phyloP scores from a whole-genome alignment of 2,797 vertebrate species.

The Kryptopterus vitreolus region DNA sequence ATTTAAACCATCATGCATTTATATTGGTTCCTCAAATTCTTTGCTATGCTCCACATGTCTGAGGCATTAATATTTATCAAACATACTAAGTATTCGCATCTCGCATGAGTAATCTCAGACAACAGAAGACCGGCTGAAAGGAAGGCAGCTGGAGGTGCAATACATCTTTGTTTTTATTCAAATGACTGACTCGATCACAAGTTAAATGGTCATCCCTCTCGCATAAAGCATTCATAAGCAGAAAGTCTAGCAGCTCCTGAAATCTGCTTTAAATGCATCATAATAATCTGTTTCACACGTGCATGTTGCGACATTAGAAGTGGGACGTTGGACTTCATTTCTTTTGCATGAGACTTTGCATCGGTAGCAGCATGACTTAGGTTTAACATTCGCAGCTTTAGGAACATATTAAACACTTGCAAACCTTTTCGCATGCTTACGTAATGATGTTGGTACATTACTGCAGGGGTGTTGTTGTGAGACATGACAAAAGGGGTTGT shows the following conservation, averaged over 20 bases:
- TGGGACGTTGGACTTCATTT: constrained; percentile 8
- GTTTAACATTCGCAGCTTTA: not conserved
- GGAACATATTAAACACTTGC: constrained; percentile 14
- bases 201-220: constrained; percentile 25
- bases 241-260: constrained; percentile 16
- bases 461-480: not conserved
- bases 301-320: constrained; percentile 9
- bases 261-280: constrained; percentile 46
- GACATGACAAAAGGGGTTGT: not conserved
- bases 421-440: not conserved
- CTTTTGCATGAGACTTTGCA: not conserved
- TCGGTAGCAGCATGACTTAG: not conserved
- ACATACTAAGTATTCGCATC: constrained; percentile 26
- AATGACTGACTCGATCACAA: not conserved
- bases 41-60: not conserved
- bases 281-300: constrained; percentile 1
- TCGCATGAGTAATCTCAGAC: constrained; percentile 32
- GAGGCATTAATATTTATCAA: constrained; percentile 49
- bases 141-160: not conserved
- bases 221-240: constrained; percentile 41
- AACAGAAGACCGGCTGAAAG: constrained; percentile 22
- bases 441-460: constrained; percentile 27
- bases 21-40: not conserved
- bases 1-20: not conserved
- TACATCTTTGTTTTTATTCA: constrained; percentile 36